Percentiles rank a stretch among this genome's conserved stretches.
These are phyloP conservation scores for Crossocerus cetratus DNA, from an alignment of 2,888 invertebrate genomes.

Conservation along the genomic window DNA sequence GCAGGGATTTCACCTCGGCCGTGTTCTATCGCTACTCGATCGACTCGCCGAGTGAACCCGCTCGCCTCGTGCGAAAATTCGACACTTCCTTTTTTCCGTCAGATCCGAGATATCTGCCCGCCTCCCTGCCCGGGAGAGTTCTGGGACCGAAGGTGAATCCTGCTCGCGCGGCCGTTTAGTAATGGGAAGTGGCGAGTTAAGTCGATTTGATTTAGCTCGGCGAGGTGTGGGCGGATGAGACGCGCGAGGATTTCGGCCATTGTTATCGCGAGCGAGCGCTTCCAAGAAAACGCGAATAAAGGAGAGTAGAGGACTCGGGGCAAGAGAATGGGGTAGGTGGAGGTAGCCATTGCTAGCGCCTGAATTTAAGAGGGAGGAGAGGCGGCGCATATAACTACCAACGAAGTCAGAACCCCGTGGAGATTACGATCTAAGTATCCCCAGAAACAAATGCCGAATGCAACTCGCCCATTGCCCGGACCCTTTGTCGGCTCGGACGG, in stretches of 20 bases:
- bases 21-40: slow-evolving; percentile 52
- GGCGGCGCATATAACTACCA: slow-evolving; percentile 54
- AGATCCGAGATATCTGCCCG: neutral
- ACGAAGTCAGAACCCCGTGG: slow-evolving; percentile 61
- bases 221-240: too few relatives aligned
- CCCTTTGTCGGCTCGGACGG: slow-evolving; percentile 71
- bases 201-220: too few relatives aligned
- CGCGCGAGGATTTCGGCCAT: slow-evolving; percentile 11
- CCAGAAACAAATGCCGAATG: slow-evolving; percentile 74
- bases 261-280: slow-evolving; percentile 33
- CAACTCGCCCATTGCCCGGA: slow-evolving; percentile 66
- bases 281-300: slow-evolving; percentile 45
- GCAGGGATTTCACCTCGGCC: slow-evolving; percentile 43
- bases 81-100: slow-evolving; percentile 25
- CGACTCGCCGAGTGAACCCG: slow-evolving; percentile 17
- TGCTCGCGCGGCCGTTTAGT: neutral
- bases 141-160: too few relatives aligned
- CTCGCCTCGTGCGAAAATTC: slow-evolving; percentile 44
- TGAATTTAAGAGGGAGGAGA: slow-evolving; percentile 53
- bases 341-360: slow-evolving; percentile 16
- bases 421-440: slow-evolving; percentile 73
- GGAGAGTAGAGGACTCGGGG: slow-evolving; percentile 27
- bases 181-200: too few relatives aligned
- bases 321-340: slow-evolving; percentile 22
- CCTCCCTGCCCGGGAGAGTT: too few relatives aligned